Conservation (phyloP, 2,888 invertebrate species). For the Gibbula magus region DNA sequence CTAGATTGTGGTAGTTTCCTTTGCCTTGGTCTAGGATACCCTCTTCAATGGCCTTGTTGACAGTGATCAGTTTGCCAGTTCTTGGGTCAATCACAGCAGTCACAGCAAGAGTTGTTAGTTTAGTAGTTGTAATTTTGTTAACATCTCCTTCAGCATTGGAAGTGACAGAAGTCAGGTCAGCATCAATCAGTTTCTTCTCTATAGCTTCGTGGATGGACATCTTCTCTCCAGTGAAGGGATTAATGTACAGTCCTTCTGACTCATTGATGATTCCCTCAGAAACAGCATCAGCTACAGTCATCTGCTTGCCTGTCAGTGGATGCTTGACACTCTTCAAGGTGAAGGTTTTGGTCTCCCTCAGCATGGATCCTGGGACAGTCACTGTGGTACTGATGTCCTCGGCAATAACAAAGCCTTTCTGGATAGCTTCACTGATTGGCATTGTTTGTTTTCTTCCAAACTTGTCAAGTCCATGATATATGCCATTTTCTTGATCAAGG, state of each 20-base stretch:
- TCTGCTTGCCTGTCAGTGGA: constrained; percentile 80
- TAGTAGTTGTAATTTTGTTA: constrained; percentile 81
- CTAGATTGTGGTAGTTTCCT: constrained; percentile 81
- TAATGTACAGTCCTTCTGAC: constrained; percentile 77
- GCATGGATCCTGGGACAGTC: constrained; percentile 89
- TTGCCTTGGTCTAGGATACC: constrained; percentile 92
- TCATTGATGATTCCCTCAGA: constrained; percentile 93
- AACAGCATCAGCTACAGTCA: constrained; percentile 93
- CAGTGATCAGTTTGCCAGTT: constrained; percentile 83
- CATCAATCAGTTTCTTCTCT: constrained; percentile 83
- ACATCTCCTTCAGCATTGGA: constrained; percentile 90
- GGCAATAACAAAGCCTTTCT: constrained; percentile 82
- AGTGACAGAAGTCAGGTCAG: constrained; percentile 67
- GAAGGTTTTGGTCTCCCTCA: constrained; percentile 66
- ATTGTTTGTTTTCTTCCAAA: constrained; percentile 82
- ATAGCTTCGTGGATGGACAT: constrained; percentile 90
- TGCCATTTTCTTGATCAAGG: constrained; percentile 80
- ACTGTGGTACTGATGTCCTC: constrained; percentile 91
- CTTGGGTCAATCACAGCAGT: constrained; percentile 82
- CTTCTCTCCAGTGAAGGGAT: constrained; percentile 87
- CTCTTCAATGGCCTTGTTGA: constrained; percentile 92
- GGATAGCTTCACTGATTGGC: constrained; percentile 88
- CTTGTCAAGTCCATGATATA: constrained; percentile 77
- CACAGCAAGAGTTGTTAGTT: constrained; percentile 69
- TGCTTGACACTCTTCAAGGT: constrained; percentile 80